A percentile compares a stretch with the other conserved stretches of the same genome.
These are phyloP conservation scores for Plotosus lineatus DNA, from an alignment of 2,113 vertebrate genomes.

Conservation along the genomic window DNA sequence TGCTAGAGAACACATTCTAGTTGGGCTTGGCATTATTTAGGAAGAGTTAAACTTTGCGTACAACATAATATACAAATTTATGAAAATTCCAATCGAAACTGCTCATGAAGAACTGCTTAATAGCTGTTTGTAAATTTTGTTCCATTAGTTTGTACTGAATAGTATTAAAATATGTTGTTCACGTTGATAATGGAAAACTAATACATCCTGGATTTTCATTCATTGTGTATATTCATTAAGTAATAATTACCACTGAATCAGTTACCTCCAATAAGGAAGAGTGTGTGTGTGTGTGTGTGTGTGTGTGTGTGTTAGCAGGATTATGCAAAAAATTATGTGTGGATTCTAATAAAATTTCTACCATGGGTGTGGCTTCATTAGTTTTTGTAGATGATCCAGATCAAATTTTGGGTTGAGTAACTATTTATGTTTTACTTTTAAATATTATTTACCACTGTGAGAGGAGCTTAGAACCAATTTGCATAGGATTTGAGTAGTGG, in stretches of 20 bases:
- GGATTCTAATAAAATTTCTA: too few relatives aligned
- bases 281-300: too few relatives aligned
- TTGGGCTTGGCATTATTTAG: neutral
- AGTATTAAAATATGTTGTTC: neutral
- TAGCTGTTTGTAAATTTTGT: neutral
- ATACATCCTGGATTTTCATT: neutral
- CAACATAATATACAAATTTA: neutral
- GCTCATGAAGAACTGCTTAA: neutral
- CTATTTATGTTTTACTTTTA: too few relatives aligned
- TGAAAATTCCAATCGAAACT: neutral
- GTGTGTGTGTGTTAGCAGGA: too few relatives aligned
- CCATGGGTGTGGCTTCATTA: too few relatives aligned
- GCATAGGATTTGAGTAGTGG: neutral
- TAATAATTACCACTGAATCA: slow-evolving; percentile 6
- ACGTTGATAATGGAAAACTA: neutral
- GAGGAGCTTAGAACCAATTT: neutral
- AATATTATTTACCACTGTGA: slow-evolving; percentile 1
- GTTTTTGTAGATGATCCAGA: too few relatives aligned
- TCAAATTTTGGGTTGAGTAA: too few relatives aligned
- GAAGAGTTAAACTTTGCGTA: neutral
- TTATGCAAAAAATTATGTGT: too few relatives aligned
- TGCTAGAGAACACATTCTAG: neutral
- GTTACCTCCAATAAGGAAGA: too few relatives aligned
- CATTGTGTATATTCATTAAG: neutral
- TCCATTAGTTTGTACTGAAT: neutral